Base-by-base conservation (phyloP, 2,888 invertebrate genomes). In the Platycnemis pennipes region DNA sequence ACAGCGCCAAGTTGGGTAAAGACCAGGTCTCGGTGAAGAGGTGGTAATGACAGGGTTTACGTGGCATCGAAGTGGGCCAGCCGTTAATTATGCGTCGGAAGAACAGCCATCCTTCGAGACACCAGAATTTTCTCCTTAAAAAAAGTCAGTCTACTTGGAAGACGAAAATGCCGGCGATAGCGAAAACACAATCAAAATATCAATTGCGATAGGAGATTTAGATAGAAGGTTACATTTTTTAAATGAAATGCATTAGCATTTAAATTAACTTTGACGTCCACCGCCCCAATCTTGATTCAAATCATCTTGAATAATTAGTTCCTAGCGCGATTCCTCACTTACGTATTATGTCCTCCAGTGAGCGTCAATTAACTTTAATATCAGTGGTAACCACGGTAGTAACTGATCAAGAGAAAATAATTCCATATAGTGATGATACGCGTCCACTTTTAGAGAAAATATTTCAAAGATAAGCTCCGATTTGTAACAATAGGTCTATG, bases 141-240 rank as follows among this genome's bases (percentile, higher is more conserved):
- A 77, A 77, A 37, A 37, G 5, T 19, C 63, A 4, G 16, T 13
- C 31, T 77, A 77, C 77, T n/a, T 16, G 31, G 77, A 77, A 31
- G 77, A 77, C 77, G 8, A 77, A 63, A n/a, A 63, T 22, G 26
- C 63, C 63, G 77, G 77, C 31, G 77, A 77, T 77, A 77, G 77
- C 77, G 77, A 77, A 77, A 77, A 77, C 77, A 37, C 37, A 37
- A 77, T 77, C 77, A 16, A 77, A 77, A 26, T 77, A 77, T 77
- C 77, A 77, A 77, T 11, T 77, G 77, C 77, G 77, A 77, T 77
- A 77, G 77, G 77, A 77, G 77, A 77, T 77, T 37, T 77, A 8
- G 31, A 16, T 16, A 37, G 31, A 16, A 77, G 77, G 77, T 37
- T 31, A 13, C 31, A 31, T 11, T 77, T 31, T 37, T 37, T 7